A percentile compares a stretch with the other conserved stretches of the same genome.
These are phyloP conservation scores for Luehdorfia chinensis DNA, from an alignment of 1,140 invertebrate species.

Conservation along the genomic window DNA sequence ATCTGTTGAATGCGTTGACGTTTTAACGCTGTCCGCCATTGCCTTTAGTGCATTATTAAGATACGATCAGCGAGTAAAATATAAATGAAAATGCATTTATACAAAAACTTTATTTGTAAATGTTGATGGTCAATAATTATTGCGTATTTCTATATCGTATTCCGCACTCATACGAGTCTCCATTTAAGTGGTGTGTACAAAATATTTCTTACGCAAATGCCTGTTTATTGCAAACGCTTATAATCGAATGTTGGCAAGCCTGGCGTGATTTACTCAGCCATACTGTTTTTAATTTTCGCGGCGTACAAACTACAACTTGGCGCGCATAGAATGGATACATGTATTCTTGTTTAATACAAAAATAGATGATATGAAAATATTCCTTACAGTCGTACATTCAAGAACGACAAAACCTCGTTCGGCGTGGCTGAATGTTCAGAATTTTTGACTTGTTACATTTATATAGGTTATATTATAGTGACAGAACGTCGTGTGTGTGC, in stretches of 20 bases:
- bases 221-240: not conserved
- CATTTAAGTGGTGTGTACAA: too few species aligned
- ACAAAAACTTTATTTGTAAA: constrained; percentile 1
- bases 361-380: too few species aligned
- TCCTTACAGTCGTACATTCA: too few species aligned
- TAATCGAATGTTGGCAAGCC: not conserved
- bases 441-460: too few species aligned
- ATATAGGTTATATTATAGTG: too few species aligned
- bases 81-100: constrained; percentile 7
- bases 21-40: constrained; percentile 4
- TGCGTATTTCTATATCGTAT: not conserved
- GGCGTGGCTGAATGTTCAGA: too few species aligned
- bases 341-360: too few species aligned
- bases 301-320: not conserved
- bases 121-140: constrained; percentile 1
- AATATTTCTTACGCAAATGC: not conserved
- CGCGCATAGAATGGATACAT: constrained; percentile 2
- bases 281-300: constrained; percentile 3
- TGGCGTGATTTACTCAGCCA: not conserved
- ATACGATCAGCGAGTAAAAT: constrained; percentile 2
- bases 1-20: constrained; percentile 1
- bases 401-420: too few species aligned
- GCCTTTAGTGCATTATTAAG: not conserved
- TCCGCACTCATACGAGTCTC: too few species aligned
- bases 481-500: too few species aligned